A percentile compares a stretch with the other conserved stretches of the same genome.
phyloP scores from a whole-genome alignment of 2,113 vertebrate genomes.

The Geococcyx californianus region DNA sequence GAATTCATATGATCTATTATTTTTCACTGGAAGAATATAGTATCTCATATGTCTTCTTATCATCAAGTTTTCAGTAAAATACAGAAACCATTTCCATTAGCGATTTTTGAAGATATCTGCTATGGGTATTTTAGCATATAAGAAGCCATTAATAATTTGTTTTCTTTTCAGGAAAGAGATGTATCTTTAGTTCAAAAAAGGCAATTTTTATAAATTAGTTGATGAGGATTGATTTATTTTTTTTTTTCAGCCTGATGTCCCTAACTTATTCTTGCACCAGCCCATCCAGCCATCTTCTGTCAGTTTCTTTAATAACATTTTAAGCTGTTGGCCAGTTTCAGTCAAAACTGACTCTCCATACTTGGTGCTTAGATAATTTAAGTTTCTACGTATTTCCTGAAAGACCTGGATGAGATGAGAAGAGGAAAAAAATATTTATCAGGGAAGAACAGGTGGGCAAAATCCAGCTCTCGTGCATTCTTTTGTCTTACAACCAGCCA shows the following conservation, averaged over 20 bases:
- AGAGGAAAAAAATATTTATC: not conserved
- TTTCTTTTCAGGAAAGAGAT: not conserved
- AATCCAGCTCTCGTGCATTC: not conserved
- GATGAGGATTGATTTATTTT: not conserved
- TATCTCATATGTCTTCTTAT: not conserved
- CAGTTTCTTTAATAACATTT: not conserved
- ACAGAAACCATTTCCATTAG: not conserved
- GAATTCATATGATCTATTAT: not conserved
- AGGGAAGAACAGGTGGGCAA: not conserved
- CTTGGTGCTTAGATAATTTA: slow-evolving; percentile 5
- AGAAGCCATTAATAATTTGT: not conserved
- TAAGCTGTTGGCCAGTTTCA: slow-evolving; percentile 8
- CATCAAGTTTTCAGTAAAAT: not conserved
- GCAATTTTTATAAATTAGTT: not conserved
- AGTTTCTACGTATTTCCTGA: not conserved
- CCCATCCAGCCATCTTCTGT: slow-evolving; percentile 2
- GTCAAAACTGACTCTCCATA: not conserved
- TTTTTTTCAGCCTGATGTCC: not conserved
- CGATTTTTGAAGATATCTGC: not conserved
- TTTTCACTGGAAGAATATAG: not conserved
- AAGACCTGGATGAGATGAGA: not conserved
- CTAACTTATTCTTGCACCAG: not conserved
- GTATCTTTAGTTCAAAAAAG: not conserved
- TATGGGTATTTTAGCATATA: not conserved
- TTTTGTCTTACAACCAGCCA: not conserved